Evolutionary conservation across 2,888 invertebrate species (phyloP).

Genomic region (Meganola albula): DNA sequence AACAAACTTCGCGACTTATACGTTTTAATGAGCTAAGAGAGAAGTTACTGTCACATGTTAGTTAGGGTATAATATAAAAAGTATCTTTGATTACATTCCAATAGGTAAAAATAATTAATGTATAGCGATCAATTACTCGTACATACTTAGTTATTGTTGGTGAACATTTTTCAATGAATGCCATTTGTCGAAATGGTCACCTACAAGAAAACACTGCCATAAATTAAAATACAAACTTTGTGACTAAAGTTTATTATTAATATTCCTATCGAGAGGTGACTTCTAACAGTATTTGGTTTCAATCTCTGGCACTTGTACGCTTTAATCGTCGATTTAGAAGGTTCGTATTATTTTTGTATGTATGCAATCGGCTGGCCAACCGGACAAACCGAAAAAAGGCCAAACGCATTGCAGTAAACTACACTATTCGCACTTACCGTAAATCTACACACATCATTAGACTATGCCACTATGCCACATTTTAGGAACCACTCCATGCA

Average conservation of each 20-base stretch:
- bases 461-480: too few relatives aligned
- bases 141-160: constrained; percentile 61
- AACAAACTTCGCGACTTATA: constrained; percentile 1
- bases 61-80: constrained; percentile 25
- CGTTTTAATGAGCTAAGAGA: neutral
- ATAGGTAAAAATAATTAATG: constrained; percentile 27
- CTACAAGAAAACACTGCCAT: constrained; percentile 60
- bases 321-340: too few relatives aligned
- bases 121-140: constrained; percentile 64
- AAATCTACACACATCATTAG: too few relatives aligned
- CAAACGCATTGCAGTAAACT: too few relatives aligned
- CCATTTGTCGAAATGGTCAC: constrained; percentile 39
- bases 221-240: constrained; percentile 27
- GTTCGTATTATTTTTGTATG: too few relatives aligned
- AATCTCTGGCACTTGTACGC: too few relatives aligned
- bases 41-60: constrained; percentile 13
- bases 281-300: too few relatives aligned
- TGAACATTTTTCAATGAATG: constrained; percentile 43
- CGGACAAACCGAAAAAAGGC: too few relatives aligned
- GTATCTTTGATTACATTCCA: constrained; percentile 31
- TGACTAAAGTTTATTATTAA: constrained; percentile 1
- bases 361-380: too few relatives aligned
- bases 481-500: too few relatives aligned
- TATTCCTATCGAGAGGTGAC: neutral
- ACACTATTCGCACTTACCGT: too few relatives aligned